These are phyloP conservation scores for Camelus bactrianus DNA, from an alignment of 2,113 vertebrate species.

Conservation along the genomic window DNA sequence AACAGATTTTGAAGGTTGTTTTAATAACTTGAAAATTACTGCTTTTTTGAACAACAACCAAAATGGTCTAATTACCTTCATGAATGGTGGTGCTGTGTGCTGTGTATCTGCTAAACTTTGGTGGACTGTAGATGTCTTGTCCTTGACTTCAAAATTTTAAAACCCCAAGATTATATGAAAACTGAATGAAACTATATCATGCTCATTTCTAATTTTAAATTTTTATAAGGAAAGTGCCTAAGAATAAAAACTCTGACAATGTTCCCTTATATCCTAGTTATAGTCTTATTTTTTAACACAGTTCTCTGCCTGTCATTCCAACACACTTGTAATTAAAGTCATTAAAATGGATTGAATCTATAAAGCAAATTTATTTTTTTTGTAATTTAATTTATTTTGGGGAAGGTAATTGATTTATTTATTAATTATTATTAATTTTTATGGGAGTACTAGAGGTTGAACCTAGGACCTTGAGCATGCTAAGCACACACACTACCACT, in stretches of 20 bases:
- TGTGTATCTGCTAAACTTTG: conserved; percentile 90
- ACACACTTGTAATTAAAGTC: neutral
- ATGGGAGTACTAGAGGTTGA: too few relatives aligned
- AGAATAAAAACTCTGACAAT: conserved; percentile 19
- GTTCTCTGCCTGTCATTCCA: conserved; percentile 15
- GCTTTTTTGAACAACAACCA: conserved; percentile 5
- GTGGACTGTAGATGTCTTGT: conserved; percentile 89
- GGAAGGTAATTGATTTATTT: too few relatives aligned
- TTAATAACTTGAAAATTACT: conserved; percentile 21
- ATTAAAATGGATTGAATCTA: conserved; percentile 5
- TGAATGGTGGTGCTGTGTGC: conserved; percentile 90
- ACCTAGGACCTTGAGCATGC: too few relatives aligned
- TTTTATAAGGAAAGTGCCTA: neutral
- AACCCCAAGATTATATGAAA: conserved; percentile 92
- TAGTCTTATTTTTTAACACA: neutral
- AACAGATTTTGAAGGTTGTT: neutral
- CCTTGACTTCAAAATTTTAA: conserved; percentile 94
- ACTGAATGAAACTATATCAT: conserved; percentile 83
- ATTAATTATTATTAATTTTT: too few relatives aligned
- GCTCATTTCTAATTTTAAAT: conserved; percentile 17
- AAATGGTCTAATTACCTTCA: conserved; percentile 91
- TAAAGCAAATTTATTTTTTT: neutral
- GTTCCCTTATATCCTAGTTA: neutral
- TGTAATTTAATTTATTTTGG: too few relatives aligned
- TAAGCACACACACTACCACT: too few relatives aligned